phyloP scores from a whole-genome alignment of 2,888 invertebrate genomes.

The Congeria kusceri region DNA sequence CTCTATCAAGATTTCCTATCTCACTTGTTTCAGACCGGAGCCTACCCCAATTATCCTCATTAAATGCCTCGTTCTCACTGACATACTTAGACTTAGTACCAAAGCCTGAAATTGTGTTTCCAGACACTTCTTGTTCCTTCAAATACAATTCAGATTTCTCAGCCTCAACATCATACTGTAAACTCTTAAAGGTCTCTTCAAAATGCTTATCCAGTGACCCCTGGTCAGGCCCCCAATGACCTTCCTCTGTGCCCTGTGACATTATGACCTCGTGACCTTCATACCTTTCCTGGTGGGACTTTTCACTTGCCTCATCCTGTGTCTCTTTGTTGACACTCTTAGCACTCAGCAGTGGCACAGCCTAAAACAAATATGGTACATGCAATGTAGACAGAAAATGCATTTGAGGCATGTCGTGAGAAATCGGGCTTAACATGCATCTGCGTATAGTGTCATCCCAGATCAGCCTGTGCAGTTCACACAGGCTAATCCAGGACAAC shows the following conservation, averaged over 20 bases:
- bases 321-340: slow-evolving; percentile 1
- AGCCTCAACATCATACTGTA: slow-evolving; percentile 1
- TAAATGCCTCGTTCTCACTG: slow-evolving; percentile 16
- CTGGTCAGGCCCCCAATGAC: neutral
- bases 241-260: no score
- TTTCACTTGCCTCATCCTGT: slow-evolving; percentile 5
- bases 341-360: neutral
- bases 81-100: neutral
- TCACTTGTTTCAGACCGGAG: no score
- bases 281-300: slow-evolving; percentile 27
- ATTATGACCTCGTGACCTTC: neutral
- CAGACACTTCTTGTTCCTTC: neutral
- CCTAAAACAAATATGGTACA: neutral
- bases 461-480: no score
- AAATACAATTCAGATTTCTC: neutral
- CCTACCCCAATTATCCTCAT: slow-evolving; percentile 24
- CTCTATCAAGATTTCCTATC: no score
- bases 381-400: neutral
- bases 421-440: no score
- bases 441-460: no score
- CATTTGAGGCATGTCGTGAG: no score
- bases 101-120: neutral
- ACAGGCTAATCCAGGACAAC: no score
- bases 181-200: neutral
- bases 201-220: neutral